Evolutionary conservation across 2,888 invertebrate genomes (phyloP).

Genomic region (Synanthedon andrenaeformis): DNA sequence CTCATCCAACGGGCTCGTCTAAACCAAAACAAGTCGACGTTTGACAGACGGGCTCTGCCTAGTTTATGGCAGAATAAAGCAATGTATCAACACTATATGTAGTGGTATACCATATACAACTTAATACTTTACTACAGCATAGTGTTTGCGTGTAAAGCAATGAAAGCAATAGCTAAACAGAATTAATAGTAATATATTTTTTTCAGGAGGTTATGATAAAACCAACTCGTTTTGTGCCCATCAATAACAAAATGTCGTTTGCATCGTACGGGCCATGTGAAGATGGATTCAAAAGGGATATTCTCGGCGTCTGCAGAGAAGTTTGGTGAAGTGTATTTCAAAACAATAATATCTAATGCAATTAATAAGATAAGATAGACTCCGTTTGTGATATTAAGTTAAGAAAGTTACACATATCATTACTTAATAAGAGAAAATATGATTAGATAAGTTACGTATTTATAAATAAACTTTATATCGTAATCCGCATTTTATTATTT

Average conservation of each 20-base stretch:
- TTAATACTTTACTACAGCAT: too few species aligned
- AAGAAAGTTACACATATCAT: neutral
- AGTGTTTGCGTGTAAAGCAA: too few species aligned
- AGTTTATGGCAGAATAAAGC: too few species aligned
- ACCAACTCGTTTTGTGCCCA: constrained; percentile 35
- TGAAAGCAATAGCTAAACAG: too few species aligned
- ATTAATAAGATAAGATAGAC: neutral
- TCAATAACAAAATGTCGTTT: constrained; percentile 40
- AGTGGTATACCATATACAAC: too few species aligned
- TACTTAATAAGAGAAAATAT: neutral
- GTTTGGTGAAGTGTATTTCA: constrained; percentile 28
- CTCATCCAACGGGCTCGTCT: too few species aligned
- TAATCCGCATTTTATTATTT: too few species aligned
- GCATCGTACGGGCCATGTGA: constrained; percentile 34
- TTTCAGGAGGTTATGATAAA: neutral
- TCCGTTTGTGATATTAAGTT: neutral
- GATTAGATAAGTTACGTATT: too few species aligned
- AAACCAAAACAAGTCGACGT: too few species aligned
- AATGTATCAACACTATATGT: too few species aligned
- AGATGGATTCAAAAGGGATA: constrained; percentile 42
- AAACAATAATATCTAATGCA: neutral
- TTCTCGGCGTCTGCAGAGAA: constrained; percentile 48
- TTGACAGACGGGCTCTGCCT: too few species aligned
- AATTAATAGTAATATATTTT: neutral
- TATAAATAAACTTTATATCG: too few species aligned